Conservation (phyloP, 2,797 vertebrate genomes). For the Crocidura indochinensis region DNA sequence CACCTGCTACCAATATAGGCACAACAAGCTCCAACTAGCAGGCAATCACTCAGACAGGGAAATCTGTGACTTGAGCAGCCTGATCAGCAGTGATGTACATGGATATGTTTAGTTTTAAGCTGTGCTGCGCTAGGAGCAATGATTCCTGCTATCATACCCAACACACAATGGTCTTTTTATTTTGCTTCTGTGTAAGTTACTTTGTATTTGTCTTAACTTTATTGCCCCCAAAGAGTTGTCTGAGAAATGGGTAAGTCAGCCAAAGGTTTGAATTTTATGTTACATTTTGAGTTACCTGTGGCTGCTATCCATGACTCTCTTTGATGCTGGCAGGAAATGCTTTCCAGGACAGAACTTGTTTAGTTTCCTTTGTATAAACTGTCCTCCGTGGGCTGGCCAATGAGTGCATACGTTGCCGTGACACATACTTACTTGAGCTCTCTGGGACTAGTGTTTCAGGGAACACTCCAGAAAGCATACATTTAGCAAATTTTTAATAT, state of each 20-base stretch:
- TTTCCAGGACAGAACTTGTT: not conserved
- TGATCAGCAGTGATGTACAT: not conserved
- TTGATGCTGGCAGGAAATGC: too few species aligned
- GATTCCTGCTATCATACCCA: not conserved
- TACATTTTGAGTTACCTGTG: too few species aligned
- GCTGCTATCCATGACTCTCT: too few species aligned
- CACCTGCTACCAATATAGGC: not conserved
- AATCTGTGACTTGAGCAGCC: not conserved
- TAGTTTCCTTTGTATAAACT: not conserved
- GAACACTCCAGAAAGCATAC: conserved; percentile 24
- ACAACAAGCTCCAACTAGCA: not conserved
- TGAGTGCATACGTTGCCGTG: not conserved
- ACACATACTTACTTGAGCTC: not conserved
- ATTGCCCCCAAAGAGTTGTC: not conserved
- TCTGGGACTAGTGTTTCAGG: not conserved
- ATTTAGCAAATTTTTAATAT: conserved; percentile 38
- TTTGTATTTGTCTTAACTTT: not conserved
- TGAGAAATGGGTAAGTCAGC: not conserved
- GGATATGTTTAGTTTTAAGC: not conserved
- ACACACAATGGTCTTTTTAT: not conserved
- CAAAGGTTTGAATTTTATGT: not conserved
- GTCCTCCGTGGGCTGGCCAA: not conserved
- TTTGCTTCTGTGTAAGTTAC: not conserved
- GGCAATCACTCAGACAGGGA: not conserved
- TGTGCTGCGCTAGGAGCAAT: not conserved